Base-by-base conservation (phyloP, 1,140 invertebrate genomes). In the Ceratina calcarata region DNA sequence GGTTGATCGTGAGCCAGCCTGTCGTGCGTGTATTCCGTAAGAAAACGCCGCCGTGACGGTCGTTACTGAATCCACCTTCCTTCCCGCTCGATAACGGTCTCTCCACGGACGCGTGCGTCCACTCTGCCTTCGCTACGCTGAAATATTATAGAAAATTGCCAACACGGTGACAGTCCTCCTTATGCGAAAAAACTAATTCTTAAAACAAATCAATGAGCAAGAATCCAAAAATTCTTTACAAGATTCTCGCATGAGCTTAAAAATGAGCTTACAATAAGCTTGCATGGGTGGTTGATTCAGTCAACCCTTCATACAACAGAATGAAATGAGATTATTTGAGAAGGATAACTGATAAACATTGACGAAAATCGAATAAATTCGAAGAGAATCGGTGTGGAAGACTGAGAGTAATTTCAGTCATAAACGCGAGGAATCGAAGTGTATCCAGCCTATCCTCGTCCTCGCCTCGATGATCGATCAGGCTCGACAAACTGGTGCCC, bases 381-480 rank as follows among this genome's bases (percentile, higher is more conserved):
- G 69, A 61, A 45, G 68, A 22, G 61, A 78, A 72, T 7, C 58
- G 57, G 37, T n/a, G 2, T 20, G 67, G 24, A 74, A 80, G 67
- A 45, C 65, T 58, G 83, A 84, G 78, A 83, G 72, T 76, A 85
- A 85, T 83, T 66, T 68, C 37, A 45, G 51, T 77, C 55, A 57
- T 73, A 68, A 81, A 69, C 70, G 22, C 49, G 22, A 57, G n/a
- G 58, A 64, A 81, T 45, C 60, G 60, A 73, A 73, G 62, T 75
- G 66, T 49, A 27, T 75, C 66, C 24, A 13, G 37, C 24, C 55
- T 73, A 62, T 62, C 57, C 24, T 65, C 37, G 73, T 62, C 76
- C 61, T 67, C 78, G 71, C 27, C 57, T 70, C 64, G 75, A 82
- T 82, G 84, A 86, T 86, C 84, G 84, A 86, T 85, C 84, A 85